A percentile compares a stretch with the other conserved stretches of the same genome.
phyloP scores from a whole-genome alignment of 2,888 invertebrate species.

The Ctena decussata region DNA sequence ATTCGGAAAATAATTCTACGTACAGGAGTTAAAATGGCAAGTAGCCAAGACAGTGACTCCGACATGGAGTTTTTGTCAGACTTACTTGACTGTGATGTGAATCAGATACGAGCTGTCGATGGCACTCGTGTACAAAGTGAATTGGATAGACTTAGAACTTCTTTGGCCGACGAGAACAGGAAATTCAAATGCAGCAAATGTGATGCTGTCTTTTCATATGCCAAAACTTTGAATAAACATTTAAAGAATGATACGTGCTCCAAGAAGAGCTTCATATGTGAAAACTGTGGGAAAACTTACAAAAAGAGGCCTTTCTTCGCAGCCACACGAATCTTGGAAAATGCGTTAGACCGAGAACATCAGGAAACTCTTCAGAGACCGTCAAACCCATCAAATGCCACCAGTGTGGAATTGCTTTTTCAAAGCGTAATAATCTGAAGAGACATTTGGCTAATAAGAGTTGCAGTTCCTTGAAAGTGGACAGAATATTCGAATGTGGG shows the following conservation, averaged over 20 bases:
- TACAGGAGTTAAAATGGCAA: neutral
- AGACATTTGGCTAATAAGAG: neutral
- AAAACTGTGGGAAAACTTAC: neutral
- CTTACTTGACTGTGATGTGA: neutral
- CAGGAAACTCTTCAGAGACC: neutral
- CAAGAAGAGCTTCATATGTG: neutral
- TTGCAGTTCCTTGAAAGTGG: neutral
- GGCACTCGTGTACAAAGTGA: neutral
- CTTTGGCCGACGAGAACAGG: neutral
- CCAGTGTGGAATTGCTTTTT: neutral
- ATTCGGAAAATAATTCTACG: neutral
- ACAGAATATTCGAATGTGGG: neutral
- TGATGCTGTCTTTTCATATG: neutral
- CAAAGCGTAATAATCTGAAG: neutral
- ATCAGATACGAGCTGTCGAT: neutral
- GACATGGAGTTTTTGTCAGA: neutral
- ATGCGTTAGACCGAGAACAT: neutral
- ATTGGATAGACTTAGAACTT: neutral
- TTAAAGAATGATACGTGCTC: conserved; percentile 1
- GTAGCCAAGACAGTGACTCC: neutral
- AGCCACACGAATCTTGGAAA: neutral
- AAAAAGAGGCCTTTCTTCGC: neutral
- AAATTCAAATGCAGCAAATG: neutral
- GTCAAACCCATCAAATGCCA: neutral
- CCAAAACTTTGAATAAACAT: neutral